Evolutionary conservation across 2,113 vertebrate genomes (phyloP).

Genomic region (Condylura cristata): DNA sequence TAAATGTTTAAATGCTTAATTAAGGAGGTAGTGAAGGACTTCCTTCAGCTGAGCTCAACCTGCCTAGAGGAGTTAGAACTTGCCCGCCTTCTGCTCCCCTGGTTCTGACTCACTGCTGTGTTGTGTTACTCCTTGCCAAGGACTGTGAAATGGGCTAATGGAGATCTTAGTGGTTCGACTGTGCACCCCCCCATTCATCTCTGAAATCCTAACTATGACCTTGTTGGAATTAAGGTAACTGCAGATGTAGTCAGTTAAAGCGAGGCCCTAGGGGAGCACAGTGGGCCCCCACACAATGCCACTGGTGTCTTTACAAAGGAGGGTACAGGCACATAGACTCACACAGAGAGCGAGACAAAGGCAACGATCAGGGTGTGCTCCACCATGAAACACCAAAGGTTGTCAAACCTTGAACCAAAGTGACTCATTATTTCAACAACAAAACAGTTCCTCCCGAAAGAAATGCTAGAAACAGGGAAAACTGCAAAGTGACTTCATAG

Average conservation of each 20-base stretch:
- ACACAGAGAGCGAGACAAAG: neutral
- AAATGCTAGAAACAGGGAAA: no score
- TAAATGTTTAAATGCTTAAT: conserved; percentile 14
- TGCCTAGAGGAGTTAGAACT: neutral
- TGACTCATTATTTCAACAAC: no score
- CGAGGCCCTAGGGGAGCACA: neutral
- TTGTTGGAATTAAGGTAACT: neutral
- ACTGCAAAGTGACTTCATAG: no score
- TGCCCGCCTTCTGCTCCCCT: neutral
- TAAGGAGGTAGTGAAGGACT: neutral
- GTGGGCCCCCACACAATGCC: neutral
- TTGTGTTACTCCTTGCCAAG: no score
- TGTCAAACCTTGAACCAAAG: neutral
- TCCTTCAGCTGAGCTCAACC: neutral
- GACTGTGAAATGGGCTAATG: neutral
- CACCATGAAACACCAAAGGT: no score
- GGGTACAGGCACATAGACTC: neutral
- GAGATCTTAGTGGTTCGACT: neutral
- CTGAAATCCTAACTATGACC: neutral
- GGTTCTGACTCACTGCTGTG: neutral
- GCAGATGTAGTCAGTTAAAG: neutral
- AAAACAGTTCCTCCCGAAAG: no score
- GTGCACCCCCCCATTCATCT: neutral
- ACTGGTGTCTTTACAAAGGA: neutral
- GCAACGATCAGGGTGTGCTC: neutral